Base-by-base conservation (phyloP, 2,888 invertebrate species). In the Blastobasis lacticolella region DNA sequence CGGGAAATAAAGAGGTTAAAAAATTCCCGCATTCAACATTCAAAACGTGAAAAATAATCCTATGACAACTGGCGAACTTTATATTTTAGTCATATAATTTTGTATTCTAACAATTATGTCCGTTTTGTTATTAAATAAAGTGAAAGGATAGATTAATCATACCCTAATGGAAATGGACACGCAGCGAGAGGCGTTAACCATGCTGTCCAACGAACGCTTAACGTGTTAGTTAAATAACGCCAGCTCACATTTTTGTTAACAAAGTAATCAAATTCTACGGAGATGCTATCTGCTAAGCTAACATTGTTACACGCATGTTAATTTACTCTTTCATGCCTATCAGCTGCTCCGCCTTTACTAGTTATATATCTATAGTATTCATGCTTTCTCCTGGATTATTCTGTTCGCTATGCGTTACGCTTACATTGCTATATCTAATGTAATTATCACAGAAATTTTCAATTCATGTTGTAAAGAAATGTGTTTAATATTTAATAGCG, bases 101-200 rank as follows among this genome's bases (percentile, higher is more conserved):
- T 9, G 42, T 10, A 42, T 42, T 23, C 23, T 23, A 23, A 23
- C 23, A 23, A 23, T 46, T 43, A 37, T 43, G 50, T 37, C 46
- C 40, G 42, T 40, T n/a, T 47, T 23, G 41, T 45, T 40, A 50
- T 57, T 49, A 10, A 56, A 56, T 49, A 55, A 57, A 58, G 49
- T 53, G 52, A 52, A 61, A 50, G 48, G 55, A 52, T 49, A 47
- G 56, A 66, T 63, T 66, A 62, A 59, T 60, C 59, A 64, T 64
- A 63, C 53, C 53, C 56, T 75, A 74, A 77, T 75, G 63, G 61
- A 68, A 67, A 60, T 61, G 59, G 61, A 51, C 73, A 73, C 67
- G 69, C 72, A 50, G 60, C 53, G 49, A 44, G 54, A 64, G 71
- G 73, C 59, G 73, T 67, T 59, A 63, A 70, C 63, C 53, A 53